Evolutionary conservation across 1,140 invertebrate genomes (phyloP), one percentile per base, ranked within the genome.

Genomic region (Drosophila hydei): DNA sequence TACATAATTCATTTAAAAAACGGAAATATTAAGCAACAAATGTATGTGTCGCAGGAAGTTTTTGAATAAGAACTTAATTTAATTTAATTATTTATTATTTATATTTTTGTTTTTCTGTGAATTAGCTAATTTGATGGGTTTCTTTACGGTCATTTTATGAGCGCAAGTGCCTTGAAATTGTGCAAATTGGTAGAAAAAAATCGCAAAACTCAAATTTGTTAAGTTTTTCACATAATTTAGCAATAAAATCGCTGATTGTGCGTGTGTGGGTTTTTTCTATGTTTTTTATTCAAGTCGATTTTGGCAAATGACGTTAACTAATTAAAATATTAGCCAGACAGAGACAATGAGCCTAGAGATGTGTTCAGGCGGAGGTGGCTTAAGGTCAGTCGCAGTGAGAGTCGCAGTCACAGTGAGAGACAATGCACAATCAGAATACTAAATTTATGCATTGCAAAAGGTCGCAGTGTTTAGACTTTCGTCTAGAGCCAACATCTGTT

Each of bases 391-490:
- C 51, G 14, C 27, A 55, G 54, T 40, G n/a, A 43, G 14, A 27
- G 21, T 38, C 58, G 43, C 42, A 59, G 38, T 42, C 38, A 16
- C 38, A 42, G 7, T 14, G 11, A 33, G 38, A 51, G 25, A 79
- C 75, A 72, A 68, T 75, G 68, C 70, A 72, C 72, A 76, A 85
- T 87, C 80, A 67, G 68, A 77, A 63, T 70, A 50, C 27, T 36
- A 19, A 12, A 18, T 9, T 69, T 45, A 42, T 63, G 47, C 64
- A 77, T 65, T 60, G 65, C 40, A 54, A 47, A 14, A 58, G 36
- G 43, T 58, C 45, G 40, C 36, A 33, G 38, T 33, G 52, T 54
- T 54, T 59, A 25, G 54, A 27, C 23, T 33, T 23, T 33, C 18
- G 33, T 40, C 36, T 42, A 4, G 14, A 62, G 25, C 38, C 8